Conservation (phyloP, 2,113 vertebrate species). For the Mustelus asterias region DNA sequence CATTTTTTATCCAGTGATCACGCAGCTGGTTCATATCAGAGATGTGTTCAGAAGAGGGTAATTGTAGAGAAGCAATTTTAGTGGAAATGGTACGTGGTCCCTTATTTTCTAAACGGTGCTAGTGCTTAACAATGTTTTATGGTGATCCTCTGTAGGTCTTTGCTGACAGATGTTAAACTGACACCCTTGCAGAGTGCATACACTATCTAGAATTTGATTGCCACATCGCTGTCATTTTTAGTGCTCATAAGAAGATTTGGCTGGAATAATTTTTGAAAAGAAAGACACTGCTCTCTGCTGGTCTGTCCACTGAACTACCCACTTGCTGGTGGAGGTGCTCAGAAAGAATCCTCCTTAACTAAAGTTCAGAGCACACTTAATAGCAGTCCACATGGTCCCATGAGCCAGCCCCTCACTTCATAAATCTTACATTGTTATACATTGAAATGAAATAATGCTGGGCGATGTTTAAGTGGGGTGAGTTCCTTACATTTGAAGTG, state of each 20-base stretch:
- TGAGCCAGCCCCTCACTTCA: neutral
- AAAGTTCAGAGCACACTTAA: neutral
- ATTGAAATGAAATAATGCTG: neutral
- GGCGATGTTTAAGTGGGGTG: neutral
- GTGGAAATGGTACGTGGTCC: neutral
- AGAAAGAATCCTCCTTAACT: neutral
- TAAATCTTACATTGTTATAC: neutral
- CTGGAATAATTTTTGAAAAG: neutral
- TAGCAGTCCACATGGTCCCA: neutral
- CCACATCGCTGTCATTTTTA: neutral
- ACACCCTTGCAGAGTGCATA: slow-evolving; percentile 13
- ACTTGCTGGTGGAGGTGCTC: neutral
- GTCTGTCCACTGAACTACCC: neutral
- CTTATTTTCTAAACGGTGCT: neutral
- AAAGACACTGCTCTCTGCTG: slow-evolving; percentile 29
- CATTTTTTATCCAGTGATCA: neutral
- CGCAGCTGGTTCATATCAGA: neutral
- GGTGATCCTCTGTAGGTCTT: neutral
- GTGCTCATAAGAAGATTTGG: neutral
- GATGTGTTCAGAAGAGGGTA: neutral
- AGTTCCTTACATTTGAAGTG: neutral
- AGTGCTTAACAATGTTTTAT: slow-evolving; percentile 9
- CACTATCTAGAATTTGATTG: slow-evolving; percentile 1
- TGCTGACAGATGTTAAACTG: slow-evolving; percentile 31
- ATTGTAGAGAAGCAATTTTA: slow-evolving; percentile 14